These are phyloP conservation scores for Peucedramus taeniatus DNA, from an alignment of 2,113 vertebrate species.

Conservation along the genomic window DNA sequence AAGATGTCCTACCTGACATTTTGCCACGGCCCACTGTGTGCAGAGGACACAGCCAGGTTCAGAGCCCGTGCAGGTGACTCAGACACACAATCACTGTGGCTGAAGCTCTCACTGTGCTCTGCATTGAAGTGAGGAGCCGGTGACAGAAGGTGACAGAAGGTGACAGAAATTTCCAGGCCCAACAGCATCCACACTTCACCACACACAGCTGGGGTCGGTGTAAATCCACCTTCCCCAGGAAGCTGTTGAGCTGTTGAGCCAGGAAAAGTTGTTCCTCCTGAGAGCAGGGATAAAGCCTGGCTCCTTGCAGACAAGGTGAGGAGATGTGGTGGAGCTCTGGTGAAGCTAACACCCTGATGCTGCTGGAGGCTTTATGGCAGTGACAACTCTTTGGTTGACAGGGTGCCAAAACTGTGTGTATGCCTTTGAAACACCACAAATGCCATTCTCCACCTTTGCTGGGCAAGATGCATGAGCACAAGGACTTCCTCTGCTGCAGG, in stretches of 20 bases:
- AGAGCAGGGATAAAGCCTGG: not conserved
- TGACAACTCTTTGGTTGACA: not conserved
- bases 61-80: not conserved
- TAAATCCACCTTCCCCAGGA: not conserved
- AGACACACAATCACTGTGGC: rapidly evolving
- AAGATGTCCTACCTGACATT: rapidly evolving
- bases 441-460: not conserved
- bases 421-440: not conserved
- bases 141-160: not conserved
- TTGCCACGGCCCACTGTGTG: rapidly evolving
- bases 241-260: not conserved
- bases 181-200: rapidly evolving
- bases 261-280: not conserved
- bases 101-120: not conserved
- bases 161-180: not conserved
- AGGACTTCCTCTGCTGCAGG: not conserved
- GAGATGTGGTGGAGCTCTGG: not conserved
- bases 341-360: rapidly evolving
- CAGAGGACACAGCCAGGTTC: not conserved
- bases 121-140: rapidly evolving
- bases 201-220: rapidly evolving
- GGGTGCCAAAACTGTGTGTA: rapidly evolving
- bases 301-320: not conserved
- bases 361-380: not conserved
- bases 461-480: not conserved